Evolutionary conservation across 1,140 invertebrate species (phyloP), one percentile per base, ranked within the genome.

Genomic region (Anagrus nilaparvatae): DNA sequence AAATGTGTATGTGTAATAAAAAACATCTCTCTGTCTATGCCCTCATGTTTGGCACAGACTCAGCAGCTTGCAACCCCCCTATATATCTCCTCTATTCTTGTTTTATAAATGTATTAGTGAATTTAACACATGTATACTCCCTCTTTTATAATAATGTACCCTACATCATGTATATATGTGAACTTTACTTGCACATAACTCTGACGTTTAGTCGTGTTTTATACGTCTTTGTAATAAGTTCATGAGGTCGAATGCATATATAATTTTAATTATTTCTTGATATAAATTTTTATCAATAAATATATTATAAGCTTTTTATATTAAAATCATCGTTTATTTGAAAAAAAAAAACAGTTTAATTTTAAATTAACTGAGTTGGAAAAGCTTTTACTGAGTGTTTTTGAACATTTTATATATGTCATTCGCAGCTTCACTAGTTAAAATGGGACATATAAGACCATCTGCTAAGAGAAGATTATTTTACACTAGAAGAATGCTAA

Each of bases 191-290:
- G n/a, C n/a, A n/a, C n/a, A n/a, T n/a, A n/a, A n/a, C n/a, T n/a
- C n/a, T n/a, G n/a, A n/a, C 23, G 28, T 36, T 58, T 48, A 61
- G 59, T 61, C 46, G 55, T 49, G 47, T 53, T 43, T 40, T 31
- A 49, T 52, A 47, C 52, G 50, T 48, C 47, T 49, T 8, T 32
- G n/a, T 38, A 24, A 36, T 38, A 32, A 8, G 8, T 21, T 12
- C 2, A 2, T 9, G 35, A 9, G 16, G 16, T 6, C 14, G 16
- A 5, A 19, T n/a, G 20, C 8, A 1, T 39, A 12, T 7, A 9
- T 24, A 8, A 17, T 4, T 14, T 13, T 2, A 8, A 5, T 10
- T n/a, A 12, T 23, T 14, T 27, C 24, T 10, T 13, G 3, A 5
- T 20, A 10, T 34, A 5, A 12, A 10, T 4, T 10, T 10, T 14